These are phyloP conservation scores for Thereva nobilitata DNA, from an alignment of 2,888 invertebrate species.

Conservation along the genomic window DNA sequence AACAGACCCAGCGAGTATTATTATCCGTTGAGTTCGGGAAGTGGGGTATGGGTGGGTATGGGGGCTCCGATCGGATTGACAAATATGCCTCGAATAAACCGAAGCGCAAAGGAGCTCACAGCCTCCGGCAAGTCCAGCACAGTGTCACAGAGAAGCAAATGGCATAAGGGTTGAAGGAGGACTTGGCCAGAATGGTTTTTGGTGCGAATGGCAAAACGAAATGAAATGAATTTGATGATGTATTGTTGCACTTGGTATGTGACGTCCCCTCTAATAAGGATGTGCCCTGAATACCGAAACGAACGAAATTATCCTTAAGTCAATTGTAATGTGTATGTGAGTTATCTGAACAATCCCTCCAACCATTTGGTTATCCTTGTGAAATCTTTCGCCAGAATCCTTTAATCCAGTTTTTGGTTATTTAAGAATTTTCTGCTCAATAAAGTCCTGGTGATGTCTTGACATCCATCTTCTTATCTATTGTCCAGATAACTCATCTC, in stretches of 20 bases:
- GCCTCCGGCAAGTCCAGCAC: conserved; percentile 5
- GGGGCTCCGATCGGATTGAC: neutral
- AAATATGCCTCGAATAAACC: conserved; percentile 8
- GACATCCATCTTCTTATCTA: too few relatives aligned
- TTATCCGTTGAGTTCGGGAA: too few relatives aligned
- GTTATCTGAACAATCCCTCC: neutral
- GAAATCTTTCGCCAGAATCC: too few relatives aligned
- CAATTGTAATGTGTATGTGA: neutral
- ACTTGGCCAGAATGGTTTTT: conserved; percentile 13
- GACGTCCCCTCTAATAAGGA: conserved; percentile 44
- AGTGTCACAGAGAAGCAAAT: conserved; percentile 18
- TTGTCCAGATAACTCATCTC: too few relatives aligned
- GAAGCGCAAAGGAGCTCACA: conserved; percentile 16
- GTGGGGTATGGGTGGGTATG: too few relatives aligned
- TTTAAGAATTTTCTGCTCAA: too few relatives aligned
- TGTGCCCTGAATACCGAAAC: conserved; percentile 33
- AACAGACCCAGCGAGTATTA: too few relatives aligned
- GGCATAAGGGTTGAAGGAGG: conserved; percentile 2
- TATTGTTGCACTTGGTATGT: conserved; percentile 52
- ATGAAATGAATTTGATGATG: conserved; percentile 57
- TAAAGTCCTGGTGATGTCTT: too few relatives aligned
- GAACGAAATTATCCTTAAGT: conserved; percentile 21
- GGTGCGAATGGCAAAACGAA: conserved; percentile 28
- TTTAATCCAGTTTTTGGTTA: too few relatives aligned
- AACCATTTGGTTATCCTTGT: too few relatives aligned